Evolutionary conservation across 2,888 invertebrate genomes (phyloP), one percentile per base, ranked within the genome.

Genomic region (Oeneis ivallda): DNA sequence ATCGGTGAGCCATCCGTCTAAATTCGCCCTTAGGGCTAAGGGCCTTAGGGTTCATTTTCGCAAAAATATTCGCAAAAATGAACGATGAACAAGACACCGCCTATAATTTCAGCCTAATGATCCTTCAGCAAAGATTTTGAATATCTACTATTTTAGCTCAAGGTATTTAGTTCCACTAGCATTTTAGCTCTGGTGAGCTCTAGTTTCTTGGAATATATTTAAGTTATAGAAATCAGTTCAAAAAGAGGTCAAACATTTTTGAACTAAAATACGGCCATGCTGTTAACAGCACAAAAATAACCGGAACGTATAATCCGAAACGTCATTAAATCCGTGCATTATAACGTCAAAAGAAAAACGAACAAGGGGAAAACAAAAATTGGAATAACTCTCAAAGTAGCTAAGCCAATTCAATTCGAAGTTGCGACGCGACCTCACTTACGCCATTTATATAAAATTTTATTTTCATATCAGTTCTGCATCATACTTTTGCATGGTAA

Each of bases 331-430:
- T 64, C 39, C 49, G 32, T 66, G 45, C 47, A 61, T 66, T 67
- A 34, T 52, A 60, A 59, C 47, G 54, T 63, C 47, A 77, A 76
- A 75, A 47, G 57, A 67, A 41, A 73, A 77, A 82, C 77, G 78
- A 75, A 78, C 76, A 75, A 79, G 77, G 72, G 63, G 69, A 70
- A 71, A 70, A 72, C 71, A 72, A 73, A 76, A 75, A 72, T 74
- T 73, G 69, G 71, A 57, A 66, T 64, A 47, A 56, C 43, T 65
- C 62, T 50, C 26, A 54, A 66, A 70, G 65, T 52, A 69, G 15
- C 63, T 64, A 58, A 62, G 63, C 17, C 49, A 67, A 67, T 70
- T 70, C 68, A 64, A 70, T 67, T 56, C 52, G 32, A 62, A 69
- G 56, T 67, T 64, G 54, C 53, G 47, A 62, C 61, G 54, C 53